Conservation (phyloP, 2,797 vertebrate genomes). For the Sphaeramia orbicularis region DNA sequence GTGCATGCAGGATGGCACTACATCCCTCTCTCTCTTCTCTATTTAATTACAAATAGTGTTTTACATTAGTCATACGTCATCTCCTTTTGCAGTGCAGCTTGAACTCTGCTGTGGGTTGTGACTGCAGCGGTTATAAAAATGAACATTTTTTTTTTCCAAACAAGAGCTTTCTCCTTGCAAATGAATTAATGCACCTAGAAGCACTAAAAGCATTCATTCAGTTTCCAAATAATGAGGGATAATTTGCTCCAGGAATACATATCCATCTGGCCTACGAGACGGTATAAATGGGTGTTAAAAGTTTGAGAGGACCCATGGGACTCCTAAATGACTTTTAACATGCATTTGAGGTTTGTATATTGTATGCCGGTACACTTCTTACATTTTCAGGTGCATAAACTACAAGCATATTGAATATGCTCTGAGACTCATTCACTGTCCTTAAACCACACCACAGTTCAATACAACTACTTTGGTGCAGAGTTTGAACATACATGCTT, state of each 20-base stretch:
- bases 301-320: conserved; percentile 27
- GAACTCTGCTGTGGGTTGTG: conserved; percentile 20
- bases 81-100: conserved; percentile 8
- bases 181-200: conserved; percentile 59
- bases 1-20: background rate
- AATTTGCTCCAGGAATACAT: conserved; percentile 56
- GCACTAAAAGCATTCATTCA: conserved; percentile 71
- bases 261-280: conserved; percentile 55
- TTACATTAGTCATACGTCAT: conserved; percentile 39
- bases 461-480: conserved; percentile 19
- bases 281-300: conserved; percentile 52
- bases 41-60: conserved; percentile 56
- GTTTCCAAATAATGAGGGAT: conserved; percentile 60
- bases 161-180: conserved; percentile 29
- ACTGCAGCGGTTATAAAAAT: conserved; percentile 39
- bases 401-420: conserved; percentile 12
- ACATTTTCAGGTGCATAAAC: conserved; percentile 43
- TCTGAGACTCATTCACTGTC: background rate
- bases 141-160: no score
- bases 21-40: conserved; percentile 27
- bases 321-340: conserved; percentile 54
- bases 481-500: background rate
- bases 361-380: conserved; percentile 21
- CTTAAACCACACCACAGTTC: conserved; percentile 17
- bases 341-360: conserved; percentile 7